Percentiles rank a stretch among this genome's conserved stretches.
phyloP scores from a whole-genome alignment of 2,888 invertebrate species.

The Agriopis marginaria region DNA sequence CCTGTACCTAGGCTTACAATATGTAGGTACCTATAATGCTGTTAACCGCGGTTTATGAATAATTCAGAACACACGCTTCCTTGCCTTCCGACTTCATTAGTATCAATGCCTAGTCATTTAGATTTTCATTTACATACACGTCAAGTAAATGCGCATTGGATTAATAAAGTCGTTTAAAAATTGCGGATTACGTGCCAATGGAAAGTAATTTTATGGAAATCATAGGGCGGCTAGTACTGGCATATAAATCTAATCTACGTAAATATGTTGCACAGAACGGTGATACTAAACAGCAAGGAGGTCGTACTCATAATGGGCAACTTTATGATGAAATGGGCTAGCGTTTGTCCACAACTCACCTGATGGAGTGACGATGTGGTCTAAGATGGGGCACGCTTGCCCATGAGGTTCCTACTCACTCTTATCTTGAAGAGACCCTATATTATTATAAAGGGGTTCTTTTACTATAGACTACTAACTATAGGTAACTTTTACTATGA shows the following conservation, averaged over 20 bases:
- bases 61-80: constrained; percentile 31
- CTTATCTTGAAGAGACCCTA: too few species aligned
- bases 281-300: too few species aligned
- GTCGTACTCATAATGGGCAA: too few species aligned
- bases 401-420: too few species aligned
- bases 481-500: too few species aligned
- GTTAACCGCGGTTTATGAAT: constrained; percentile 31
- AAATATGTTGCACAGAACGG: too few species aligned
- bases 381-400: too few species aligned
- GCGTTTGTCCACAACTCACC: too few species aligned
- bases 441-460: too few species aligned
- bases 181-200: constrained; percentile 42
- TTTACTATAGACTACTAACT: too few species aligned
- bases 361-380: too few species aligned
- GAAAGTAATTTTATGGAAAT: constrained; percentile 45
- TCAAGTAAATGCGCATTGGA: constrained; percentile 34
- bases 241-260: neutral
- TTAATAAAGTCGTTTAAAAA: constrained; percentile 47
- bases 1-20: constrained; percentile 19
- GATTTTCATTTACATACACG: constrained; percentile 37
- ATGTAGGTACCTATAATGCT: constrained; percentile 14
- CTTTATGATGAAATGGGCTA: too few species aligned
- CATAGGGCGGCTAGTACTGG: constrained; percentile 25
- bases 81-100: constrained; percentile 34
- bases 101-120: constrained; percentile 38